Evolutionary conservation across 2,113 vertebrate species (phyloP).

Genomic region (Puffinus mauretanicus): DNA sequence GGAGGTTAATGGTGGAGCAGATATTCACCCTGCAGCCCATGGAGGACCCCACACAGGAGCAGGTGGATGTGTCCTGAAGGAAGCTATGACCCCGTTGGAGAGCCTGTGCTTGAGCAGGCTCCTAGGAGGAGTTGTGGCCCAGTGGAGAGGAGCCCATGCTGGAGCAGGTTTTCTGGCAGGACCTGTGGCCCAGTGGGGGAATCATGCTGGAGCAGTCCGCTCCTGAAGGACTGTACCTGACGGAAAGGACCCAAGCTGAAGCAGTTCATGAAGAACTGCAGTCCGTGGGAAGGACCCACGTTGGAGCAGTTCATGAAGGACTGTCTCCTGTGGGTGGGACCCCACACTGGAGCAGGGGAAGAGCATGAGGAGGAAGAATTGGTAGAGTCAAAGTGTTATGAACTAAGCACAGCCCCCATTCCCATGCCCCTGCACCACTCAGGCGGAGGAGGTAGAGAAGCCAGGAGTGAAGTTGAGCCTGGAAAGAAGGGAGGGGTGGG

Average conservation of each 20-base stretch:
- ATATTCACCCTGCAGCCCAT: not conserved
- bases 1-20: not conserved
- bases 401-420: not conserved
- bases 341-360: not conserved
- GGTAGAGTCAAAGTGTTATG: not conserved
- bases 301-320: not conserved
- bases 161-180: not conserved
- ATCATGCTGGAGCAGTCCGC: not conserved
- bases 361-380: not conserved
- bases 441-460: not conserved
- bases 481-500: not conserved
- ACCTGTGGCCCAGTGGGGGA: not conserved
- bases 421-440: too few species aligned
- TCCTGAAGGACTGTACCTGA: not conserved
- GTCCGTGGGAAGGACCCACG: not conserved
- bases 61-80: not conserved
- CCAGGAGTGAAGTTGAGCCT: not conserved
- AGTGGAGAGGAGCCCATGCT: fast-evolving
- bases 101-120: not conserved
- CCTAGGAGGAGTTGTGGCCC: not conserved
- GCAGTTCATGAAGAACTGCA: not conserved
- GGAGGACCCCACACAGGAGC: not conserved
- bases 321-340: not conserved
- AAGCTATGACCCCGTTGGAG: not conserved
- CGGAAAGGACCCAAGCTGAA: not conserved